Percentiles rank a stretch among this genome's conserved stretches.
Evolutionary conservation across 2,113 vertebrate genomes (phyloP).

Genomic region (Cochlearius cochlearius): DNA sequence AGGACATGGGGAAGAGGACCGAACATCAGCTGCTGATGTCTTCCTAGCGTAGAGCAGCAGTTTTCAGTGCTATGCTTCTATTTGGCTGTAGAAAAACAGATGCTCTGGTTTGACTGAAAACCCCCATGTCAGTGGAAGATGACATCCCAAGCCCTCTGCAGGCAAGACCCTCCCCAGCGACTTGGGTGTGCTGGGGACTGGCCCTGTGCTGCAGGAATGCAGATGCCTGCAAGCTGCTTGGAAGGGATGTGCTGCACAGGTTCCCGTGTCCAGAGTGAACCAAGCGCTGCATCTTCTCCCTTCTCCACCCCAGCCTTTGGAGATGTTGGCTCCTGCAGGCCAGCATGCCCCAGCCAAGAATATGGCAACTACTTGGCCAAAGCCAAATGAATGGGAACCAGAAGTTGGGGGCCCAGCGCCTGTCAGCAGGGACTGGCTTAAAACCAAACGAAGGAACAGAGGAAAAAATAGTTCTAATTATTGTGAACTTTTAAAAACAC

Average conservation of each 20-base stretch:
- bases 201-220: not conserved
- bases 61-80: not conserved
- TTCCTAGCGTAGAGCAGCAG: fast-evolving
- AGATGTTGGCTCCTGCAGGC: not conserved
- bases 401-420: not conserved
- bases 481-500: not conserved
- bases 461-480: not conserved
- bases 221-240: not conserved
- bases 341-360: not conserved
- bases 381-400: not conserved
- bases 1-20: not conserved
- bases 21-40: not conserved
- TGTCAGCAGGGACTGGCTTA: not conserved
- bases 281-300: not conserved
- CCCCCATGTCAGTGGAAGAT: fast-evolving
- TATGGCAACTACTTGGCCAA: not conserved
- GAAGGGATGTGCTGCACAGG: not conserved
- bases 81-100: not conserved
- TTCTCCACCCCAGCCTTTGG: not conserved
- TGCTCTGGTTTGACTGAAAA: not conserved
- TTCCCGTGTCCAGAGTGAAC: not conserved
- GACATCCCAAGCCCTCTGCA: not conserved
- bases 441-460: not conserved
- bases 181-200: not conserved
- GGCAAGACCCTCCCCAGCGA: not conserved